phyloP scores from a whole-genome alignment of 2,113 vertebrate species.

The Chaetodon trifascialis region DNA sequence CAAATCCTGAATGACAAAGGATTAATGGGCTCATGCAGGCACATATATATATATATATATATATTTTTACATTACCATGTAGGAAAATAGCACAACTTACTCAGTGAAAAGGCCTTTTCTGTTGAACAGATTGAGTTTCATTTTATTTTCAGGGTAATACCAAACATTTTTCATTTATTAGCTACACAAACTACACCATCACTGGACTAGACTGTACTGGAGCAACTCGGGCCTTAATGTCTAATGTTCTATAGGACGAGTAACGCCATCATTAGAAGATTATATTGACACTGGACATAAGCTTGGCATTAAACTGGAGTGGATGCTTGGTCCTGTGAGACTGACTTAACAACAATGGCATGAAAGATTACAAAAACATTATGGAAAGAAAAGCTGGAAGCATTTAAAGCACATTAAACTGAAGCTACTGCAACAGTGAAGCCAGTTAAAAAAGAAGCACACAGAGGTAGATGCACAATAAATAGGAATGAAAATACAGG shows the following conservation, averaged over 20 bases:
- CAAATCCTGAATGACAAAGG: slow-evolving; percentile 28
- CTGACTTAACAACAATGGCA: slow-evolving; percentile 31
- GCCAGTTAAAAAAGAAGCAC: slow-evolving; percentile 40
- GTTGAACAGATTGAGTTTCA: slow-evolving; percentile 28
- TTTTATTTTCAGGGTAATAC: slow-evolving; percentile 50
- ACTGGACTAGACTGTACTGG: slow-evolving; percentile 59
- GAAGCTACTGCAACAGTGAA: slow-evolving; percentile 36
- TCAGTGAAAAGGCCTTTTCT: slow-evolving; percentile 14
- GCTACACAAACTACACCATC: slow-evolving; percentile 54
- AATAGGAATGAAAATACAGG: slow-evolving; percentile 63
- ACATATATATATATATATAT: slow-evolving; percentile 13
- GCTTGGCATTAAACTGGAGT: slow-evolving; percentile 36
- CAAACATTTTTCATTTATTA: slow-evolving; percentile 34
- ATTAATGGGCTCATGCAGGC: slow-evolving; percentile 57
- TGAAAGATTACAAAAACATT: slow-evolving; percentile 38
- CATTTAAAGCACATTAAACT: slow-evolving; percentile 26
- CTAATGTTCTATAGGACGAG: slow-evolving; percentile 37
- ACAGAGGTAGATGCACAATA: slow-evolving; percentile 77
- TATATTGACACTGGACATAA: slow-evolving; percentile 38
- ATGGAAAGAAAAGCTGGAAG: slow-evolving; percentile 30
- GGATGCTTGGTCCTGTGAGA: slow-evolving; percentile 55
- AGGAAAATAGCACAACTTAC: slow-evolving; percentile 43
- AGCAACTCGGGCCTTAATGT: slow-evolving; percentile 38
- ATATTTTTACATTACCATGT: slow-evolving; percentile 16
- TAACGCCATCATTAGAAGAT: slow-evolving; percentile 39